These are phyloP conservation scores for Teleogryllus occipitalis DNA, from an alignment of 1,140 invertebrate species.

Conservation along the genomic window DNA sequence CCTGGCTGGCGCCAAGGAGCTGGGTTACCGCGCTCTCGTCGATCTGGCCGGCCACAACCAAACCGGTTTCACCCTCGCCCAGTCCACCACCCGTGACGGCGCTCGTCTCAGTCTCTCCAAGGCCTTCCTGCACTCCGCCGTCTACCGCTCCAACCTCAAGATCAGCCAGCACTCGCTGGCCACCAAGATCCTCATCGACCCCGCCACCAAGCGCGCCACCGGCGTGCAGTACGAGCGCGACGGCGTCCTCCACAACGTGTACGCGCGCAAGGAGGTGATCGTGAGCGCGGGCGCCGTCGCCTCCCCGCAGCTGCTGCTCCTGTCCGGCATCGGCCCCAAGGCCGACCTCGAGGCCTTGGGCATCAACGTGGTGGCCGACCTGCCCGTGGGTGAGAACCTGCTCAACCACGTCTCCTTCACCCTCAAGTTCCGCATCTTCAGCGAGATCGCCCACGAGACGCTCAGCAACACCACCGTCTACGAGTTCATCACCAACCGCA, in stretches of 20 bases:
- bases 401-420: constrained; percentile 32
- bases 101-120: constrained; percentile 42
- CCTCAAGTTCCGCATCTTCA: constrained; percentile 1
- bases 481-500: not conserved
- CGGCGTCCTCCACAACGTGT: constrained; percentile 56
- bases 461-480: not conserved
- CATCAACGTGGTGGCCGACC: not conserved
- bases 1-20: constrained; percentile 17
- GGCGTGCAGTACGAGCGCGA: constrained; percentile 72
- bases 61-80: constrained; percentile 14
- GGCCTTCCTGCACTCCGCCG: constrained; percentile 38
- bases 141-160: not conserved
- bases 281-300: constrained; percentile 81
- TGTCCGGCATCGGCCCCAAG: constrained; percentile 79
- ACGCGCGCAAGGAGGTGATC: constrained; percentile 73
- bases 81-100: constrained; percentile 30
- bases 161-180: constrained; percentile 37
- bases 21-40: constrained; percentile 13
- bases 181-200: constrained; percentile 62
- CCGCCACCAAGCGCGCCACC: constrained; percentile 56
- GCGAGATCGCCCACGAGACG: not conserved
- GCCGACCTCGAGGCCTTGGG: constrained; percentile 23
- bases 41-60: constrained; percentile 18
- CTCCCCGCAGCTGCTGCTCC: constrained; percentile 84
- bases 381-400: constrained; percentile 40